Conservation (phyloP, 2,888 invertebrate genomes). For the Chymomyza procnemis region DNA sequence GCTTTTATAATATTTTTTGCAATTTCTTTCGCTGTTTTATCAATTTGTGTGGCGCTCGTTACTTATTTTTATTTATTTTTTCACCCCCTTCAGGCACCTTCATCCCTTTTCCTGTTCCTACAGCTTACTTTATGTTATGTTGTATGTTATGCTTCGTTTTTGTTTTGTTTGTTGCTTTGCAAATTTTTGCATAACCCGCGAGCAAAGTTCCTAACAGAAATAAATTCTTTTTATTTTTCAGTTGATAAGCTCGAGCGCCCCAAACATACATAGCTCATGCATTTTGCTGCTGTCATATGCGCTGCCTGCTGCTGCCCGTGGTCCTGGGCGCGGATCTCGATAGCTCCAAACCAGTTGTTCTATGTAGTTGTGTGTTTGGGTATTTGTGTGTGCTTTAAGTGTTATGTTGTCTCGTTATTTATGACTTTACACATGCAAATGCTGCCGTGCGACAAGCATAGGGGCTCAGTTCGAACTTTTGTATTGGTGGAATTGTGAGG, state of each 20-base stretch:
- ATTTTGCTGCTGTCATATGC: constrained; percentile 59
- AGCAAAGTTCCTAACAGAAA: constrained; percentile 69
- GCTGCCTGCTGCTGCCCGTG: background rate
- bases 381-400: constrained; percentile 49
- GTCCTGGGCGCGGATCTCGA: constrained; percentile 52
- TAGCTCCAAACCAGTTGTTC: constrained; percentile 34
- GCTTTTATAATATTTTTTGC: constrained; percentile 22
- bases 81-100: constrained; percentile 3
- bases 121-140: no score
- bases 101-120: background rate
- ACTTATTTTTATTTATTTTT: constrained; percentile 67
- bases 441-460: constrained; percentile 63
- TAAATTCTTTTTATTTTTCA: constrained; percentile 68
- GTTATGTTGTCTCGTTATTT: constrained; percentile 73
- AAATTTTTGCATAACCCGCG: constrained; percentile 70
- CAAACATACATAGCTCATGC: constrained; percentile 61
- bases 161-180: constrained; percentile 22
- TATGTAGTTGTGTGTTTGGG: constrained; percentile 18
- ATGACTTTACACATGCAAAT: constrained; percentile 77
- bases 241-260: constrained; percentile 59
- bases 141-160: background rate
- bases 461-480: constrained; percentile 48
- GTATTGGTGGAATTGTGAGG: background rate
- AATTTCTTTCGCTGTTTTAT: constrained; percentile 68
- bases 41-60: constrained; percentile 68